Conservation (phyloP, 2,888 invertebrate genomes). For the Chaitophorus viminalis region DNA sequence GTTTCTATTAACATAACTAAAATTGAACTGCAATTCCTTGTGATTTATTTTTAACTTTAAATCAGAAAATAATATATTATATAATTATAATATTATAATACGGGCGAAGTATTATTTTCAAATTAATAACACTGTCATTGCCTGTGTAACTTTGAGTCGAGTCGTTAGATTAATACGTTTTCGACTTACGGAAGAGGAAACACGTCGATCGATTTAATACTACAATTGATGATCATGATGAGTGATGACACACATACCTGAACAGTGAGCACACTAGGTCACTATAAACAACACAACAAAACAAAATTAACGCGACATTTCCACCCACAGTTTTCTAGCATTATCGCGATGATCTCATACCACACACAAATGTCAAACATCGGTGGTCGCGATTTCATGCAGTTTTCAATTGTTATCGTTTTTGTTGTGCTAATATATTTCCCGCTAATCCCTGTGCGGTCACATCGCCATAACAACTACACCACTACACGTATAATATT, state of each 20-base stretch:
- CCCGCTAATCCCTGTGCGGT: neutral
- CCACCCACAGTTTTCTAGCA: neutral
- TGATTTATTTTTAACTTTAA: too few relatives aligned
- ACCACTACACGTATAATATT: neutral
- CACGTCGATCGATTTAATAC: neutral
- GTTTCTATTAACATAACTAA: too few relatives aligned
- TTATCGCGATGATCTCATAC: neutral
- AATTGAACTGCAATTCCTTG: too few relatives aligned
- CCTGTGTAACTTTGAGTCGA: neutral
- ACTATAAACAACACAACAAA: neutral
- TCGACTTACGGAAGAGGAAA: too few relatives aligned
- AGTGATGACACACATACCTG: too few relatives aligned
- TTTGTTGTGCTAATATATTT: neutral
- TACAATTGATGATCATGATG: neutral
- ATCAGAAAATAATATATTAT: too few relatives aligned
- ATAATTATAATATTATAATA: too few relatives aligned
- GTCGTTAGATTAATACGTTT: too few relatives aligned
- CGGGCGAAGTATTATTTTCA: too few relatives aligned
- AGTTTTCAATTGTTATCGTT: neutral
- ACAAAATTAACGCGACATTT: neutral
- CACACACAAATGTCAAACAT: neutral
- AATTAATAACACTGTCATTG: neutral
- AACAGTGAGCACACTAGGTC: neutral
- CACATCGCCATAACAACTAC: neutral
- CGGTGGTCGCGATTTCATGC: neutral